Evolutionary conservation across 2,888 invertebrate species (phyloP).

Genomic region (Dryadula phaetusa): DNA sequence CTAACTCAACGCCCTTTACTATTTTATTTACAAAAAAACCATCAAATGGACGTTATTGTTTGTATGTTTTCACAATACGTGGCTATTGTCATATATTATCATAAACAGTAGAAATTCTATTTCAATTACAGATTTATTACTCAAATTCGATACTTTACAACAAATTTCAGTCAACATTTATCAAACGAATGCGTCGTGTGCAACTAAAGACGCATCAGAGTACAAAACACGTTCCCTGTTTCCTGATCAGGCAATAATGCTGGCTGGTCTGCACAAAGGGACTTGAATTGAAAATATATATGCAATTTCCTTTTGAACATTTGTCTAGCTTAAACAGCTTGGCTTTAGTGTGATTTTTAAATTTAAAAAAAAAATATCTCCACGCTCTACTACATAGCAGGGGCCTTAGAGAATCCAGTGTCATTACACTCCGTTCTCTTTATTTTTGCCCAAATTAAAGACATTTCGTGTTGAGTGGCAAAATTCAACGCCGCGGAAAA

Average conservation of each 20-base stretch:
- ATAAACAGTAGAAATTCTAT: not conserved
- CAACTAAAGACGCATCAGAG: constrained; percentile 32
- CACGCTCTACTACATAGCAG: no score
- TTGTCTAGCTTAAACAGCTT: constrained; percentile 42
- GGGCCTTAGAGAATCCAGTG: no score
- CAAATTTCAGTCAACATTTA: not conserved
- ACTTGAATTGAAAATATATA: constrained; percentile 44
- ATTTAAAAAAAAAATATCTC: no score
- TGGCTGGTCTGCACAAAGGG: constrained; percentile 37
- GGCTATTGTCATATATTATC: no score
- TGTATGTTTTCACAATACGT: no score
- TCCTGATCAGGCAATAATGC: constrained; percentile 40
- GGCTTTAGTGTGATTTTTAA: constrained; percentile 16
- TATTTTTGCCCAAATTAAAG: no score
- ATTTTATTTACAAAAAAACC: no score
- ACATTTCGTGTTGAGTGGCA: no score
- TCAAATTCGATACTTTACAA: not conserved
- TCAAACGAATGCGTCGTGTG: constrained; percentile 19
- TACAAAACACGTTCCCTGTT: constrained; percentile 34
- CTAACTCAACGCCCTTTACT: no score
- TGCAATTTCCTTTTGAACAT: constrained; percentile 45
- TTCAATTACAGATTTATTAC: not conserved
- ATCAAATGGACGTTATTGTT: no score
- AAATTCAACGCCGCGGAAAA: no score
- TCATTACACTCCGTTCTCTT: no score